A percentile compares a stretch with the other conserved stretches of the same genome.
Conservation (phyloP, 2,888 invertebrate species). For the Epinotia bilunana region DNA sequence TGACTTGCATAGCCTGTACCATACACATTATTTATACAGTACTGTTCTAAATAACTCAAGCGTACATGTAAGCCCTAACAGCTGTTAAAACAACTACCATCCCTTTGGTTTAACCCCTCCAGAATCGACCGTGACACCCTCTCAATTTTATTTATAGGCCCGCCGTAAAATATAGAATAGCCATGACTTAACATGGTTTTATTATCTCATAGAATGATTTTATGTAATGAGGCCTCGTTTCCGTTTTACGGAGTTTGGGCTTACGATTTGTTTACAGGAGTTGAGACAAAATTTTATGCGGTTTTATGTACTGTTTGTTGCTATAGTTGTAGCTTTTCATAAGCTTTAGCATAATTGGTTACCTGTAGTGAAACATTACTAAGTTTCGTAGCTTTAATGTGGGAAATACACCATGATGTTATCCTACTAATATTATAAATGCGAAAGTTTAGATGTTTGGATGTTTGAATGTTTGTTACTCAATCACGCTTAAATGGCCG, state of each 20-base stretch:
- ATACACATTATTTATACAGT: not conserved
- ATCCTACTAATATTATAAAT: too few species aligned
- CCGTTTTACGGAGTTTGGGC: constrained; percentile 15
- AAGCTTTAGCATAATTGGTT: not conserved
- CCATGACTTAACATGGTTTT: constrained; percentile 43
- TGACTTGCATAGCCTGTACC: too few species aligned
- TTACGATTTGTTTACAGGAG: constrained; percentile 33
- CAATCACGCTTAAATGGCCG: too few species aligned
- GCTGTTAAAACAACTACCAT: constrained; percentile 7
- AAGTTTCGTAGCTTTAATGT: too few species aligned
- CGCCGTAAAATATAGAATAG: constrained; percentile 28
- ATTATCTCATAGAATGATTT: constrained; percentile 39
- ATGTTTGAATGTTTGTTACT: too few species aligned
- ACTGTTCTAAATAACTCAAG: constrained; percentile 1
- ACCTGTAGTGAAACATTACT: too few species aligned
- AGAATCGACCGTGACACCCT: constrained; percentile 26
- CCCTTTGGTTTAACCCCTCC: not conserved
- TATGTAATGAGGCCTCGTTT: constrained; percentile 39
- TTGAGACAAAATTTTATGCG: constrained; percentile 12
- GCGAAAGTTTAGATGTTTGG: too few species aligned
- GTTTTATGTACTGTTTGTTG: not conserved
- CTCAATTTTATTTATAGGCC: constrained; percentile 35
- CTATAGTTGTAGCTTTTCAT: not conserved
- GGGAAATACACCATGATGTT: too few species aligned
- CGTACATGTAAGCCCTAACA: not conserved